Conservation (phyloP, 2,888 invertebrate species). For the Ischnura elegans region DNA sequence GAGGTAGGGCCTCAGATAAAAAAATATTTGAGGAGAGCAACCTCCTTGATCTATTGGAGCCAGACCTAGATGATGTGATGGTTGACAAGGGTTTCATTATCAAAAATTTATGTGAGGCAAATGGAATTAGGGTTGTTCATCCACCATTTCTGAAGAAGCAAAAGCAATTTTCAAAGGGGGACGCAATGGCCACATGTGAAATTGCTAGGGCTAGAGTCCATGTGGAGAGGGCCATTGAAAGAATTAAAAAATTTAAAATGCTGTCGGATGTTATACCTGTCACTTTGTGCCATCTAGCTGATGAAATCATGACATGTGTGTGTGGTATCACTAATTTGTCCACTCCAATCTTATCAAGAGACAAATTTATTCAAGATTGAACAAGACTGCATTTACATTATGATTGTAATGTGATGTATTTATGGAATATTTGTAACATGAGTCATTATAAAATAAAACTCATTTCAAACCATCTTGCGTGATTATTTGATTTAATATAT, state of each 20-base stretch:
- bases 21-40: conserved; percentile 71
- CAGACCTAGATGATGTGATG: conserved; percentile 72
- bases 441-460: too few relatives aligned
- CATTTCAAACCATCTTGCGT: too few relatives aligned
- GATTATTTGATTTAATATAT: too few relatives aligned
- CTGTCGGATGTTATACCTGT: neutral
- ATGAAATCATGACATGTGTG: too few relatives aligned
- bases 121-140: conserved; percentile 69
- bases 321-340: too few relatives aligned
- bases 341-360: too few relatives aligned
- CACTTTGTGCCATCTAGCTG: too few relatives aligned
- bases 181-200: conserved; percentile 67
- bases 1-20: conserved; percentile 73
- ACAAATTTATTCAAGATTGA: too few relatives aligned
- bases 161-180: conserved; percentile 69
- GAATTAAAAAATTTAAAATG: conserved; percentile 69
- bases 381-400: too few relatives aligned
- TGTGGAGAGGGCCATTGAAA: conserved; percentile 71
- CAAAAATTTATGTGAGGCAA: conserved; percentile 71
- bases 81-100: conserved; percentile 73
- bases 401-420: too few relatives aligned
- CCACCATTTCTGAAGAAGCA: conserved; percentile 71
- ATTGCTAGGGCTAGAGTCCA: conserved; percentile 71
- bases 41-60: conserved; percentile 69
- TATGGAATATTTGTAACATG: too few relatives aligned